phyloP scores from a whole-genome alignment of 2,797 vertebrate species.

The Psittacula derbiana region DNA sequence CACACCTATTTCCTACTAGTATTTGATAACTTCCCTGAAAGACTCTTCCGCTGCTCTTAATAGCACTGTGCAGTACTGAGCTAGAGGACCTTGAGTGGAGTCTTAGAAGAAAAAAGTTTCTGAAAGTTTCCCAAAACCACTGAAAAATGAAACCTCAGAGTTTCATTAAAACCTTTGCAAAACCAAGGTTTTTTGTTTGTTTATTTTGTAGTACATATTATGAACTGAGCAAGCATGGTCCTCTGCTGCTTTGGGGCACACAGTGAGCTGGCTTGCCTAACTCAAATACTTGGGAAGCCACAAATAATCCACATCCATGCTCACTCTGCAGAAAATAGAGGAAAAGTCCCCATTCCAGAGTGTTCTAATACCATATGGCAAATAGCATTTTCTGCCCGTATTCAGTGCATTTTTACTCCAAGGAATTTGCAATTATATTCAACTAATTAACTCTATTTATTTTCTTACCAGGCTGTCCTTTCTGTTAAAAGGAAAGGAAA shows the following conservation, averaged over 20 bases:
- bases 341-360: background rate
- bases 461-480: constrained; percentile 30
- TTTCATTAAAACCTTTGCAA: constrained; percentile 31
- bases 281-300: constrained; percentile 53
- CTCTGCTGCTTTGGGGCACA: constrained; percentile 26
- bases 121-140: constrained; percentile 12
- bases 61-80: background rate
- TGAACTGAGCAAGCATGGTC: background rate
- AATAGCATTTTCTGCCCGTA: constrained; percentile 46
- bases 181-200: background rate
- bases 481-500: constrained; percentile 43
- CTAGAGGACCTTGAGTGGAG: background rate
- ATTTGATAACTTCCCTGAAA: background rate
- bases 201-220: background rate
- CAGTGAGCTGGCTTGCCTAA: constrained; percentile 36
- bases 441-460: constrained; percentile 55
- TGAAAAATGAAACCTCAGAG: constrained; percentile 33
- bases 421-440: constrained; percentile 54
- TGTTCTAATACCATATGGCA: constrained; percentile 57
- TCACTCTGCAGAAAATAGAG: constrained; percentile 56
- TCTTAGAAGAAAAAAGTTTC: background rate
- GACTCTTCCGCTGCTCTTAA: background rate
- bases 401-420: constrained; percentile 42
- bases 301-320: constrained; percentile 28
- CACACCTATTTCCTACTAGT: background rate